Base-by-base conservation (phyloP, 2,113 vertebrate genomes). In the Turnix velox region DNA sequence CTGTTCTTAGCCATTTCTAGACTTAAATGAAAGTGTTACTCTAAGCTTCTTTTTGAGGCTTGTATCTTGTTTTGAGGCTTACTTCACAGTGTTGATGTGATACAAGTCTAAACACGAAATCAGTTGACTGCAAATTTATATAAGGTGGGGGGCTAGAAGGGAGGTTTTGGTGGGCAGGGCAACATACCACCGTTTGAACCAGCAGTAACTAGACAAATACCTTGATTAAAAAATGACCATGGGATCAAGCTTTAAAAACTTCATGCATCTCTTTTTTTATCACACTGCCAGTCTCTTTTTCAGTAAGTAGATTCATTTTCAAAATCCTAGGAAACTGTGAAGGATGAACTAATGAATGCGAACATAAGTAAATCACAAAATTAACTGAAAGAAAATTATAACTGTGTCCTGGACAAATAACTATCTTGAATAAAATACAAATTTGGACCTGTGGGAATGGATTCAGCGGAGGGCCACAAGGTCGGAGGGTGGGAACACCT, bases 121-220 rank as follows among this genome's bases (percentile, higher is more conserved):
- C 55, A 57, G 33, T 7, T 57, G 37, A 39, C 12, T 61, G 9
- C 23, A 78, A 79, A n/a, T 78, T 33, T 43, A 2, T 24, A 37
- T 10, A 4, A n/a, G 18, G 31, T 14, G 7, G 6, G 10, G 13
- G 8, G 3, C 5, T 4, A 2, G 2, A 19, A 65, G 14, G 9
- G 30, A 48, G 2, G 4, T 14, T 67, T 43, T 54, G 8, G 19
- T 13, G 4, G 52, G 28, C 9, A 73, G 9, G 6, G 7, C 6
- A 52, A 89, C 12, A 16, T 62, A 49, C 3, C 14, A 14, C 40
- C n/a, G 7, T 65, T 88, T 71, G 18, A 4, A 48, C 6, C 14
- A 40, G 18, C 28, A 75, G 4, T 7, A 75, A n/a, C 28, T 43
- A 81, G 19, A 10, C 13, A 39, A 48, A 67, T 9, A 19, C 10